Base-by-base conservation (phyloP, 2,888 invertebrate genomes). In the Cheilosia vernalis region DNA sequence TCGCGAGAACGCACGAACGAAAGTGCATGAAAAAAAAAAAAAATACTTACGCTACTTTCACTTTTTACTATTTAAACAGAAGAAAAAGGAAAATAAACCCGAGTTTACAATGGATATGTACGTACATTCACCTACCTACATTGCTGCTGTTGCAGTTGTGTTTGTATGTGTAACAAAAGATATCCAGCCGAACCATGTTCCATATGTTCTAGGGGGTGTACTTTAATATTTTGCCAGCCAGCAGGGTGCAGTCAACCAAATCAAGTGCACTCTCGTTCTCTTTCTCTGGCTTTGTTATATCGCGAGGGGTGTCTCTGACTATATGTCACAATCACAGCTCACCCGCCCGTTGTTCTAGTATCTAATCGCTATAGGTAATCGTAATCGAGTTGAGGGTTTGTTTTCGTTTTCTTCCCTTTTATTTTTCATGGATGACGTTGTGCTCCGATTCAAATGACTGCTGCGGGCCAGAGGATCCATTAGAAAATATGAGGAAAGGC, bases 1-100 rank as follows among this genome's bases (percentile, higher is more conserved):
- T 77, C 69, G 77, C 77, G 77, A 69, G 40, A 61, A 80, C 80
- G 80, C 80, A 73, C 60, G 51, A 80, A 74, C 66, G 80, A 80
- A 80, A 80, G 80, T 80, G 60, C 80, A 73, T 55, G 37, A 27
- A 47, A 66, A 74, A 69, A 67, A 55, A 42, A 30, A 42, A 27
- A 53, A 44, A 7, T 21, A 24, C 56, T 74, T 73, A 74, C 80
- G 74, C 55, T 74, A 74, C 74, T 80, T 74, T 80, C 80, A 74
- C 80, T 80, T 80, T 80, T 80, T 76, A 67, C 74, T 56, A 78
- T 78, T 78, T 64, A 58, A 66, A 79, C 58, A 51, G 44, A 79
- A 72, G 72, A 79, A 73, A 58, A 78, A 33, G 64, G 73, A 79
- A 73, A 63, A 47, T 27, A 51, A 51, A 51, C 2, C 40, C 60